Percentiles rank a stretch among this genome's conserved stretches.
phyloP scores from a whole-genome alignment of 2,888 invertebrate genomes.

The Lasioglossum oenotherae region DNA sequence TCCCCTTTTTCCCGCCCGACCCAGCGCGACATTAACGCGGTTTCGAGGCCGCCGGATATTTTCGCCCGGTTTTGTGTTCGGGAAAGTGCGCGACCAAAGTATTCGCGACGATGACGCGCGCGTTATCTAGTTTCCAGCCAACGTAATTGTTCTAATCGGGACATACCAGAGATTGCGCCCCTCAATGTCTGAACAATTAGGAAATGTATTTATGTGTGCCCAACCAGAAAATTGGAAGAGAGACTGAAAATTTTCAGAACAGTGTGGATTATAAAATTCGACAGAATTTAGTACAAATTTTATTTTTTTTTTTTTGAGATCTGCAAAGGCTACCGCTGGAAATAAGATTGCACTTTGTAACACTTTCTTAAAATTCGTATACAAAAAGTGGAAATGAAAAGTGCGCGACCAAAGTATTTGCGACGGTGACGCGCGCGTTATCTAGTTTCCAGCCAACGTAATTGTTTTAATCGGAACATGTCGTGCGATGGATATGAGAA shows the following conservation, averaged over 20 bases:
- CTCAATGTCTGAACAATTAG: background rate
- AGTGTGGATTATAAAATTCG: too few relatives aligned
- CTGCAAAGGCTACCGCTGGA: too few relatives aligned
- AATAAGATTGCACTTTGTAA: too few relatives aligned
- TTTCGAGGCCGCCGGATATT: conserved; percentile 6
- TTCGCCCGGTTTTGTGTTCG: background rate
- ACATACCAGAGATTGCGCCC: background rate
- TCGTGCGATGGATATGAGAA: background rate
- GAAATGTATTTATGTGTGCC: background rate
- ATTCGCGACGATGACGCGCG: background rate
- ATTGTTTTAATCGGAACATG: background rate
- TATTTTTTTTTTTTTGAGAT: too few relatives aligned
- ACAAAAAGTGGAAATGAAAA: too few relatives aligned
- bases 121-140: conserved; percentile 7
- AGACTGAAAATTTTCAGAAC: too few relatives aligned
- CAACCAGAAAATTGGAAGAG: too few relatives aligned
- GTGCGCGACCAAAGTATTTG: conserved; percentile 7
- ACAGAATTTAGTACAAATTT: too few relatives aligned
- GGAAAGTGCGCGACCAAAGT: background rate
- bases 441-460: conserved; percentile 1
- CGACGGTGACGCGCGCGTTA: background rate
- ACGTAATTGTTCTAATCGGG: background rate
- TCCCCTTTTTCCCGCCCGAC: background rate
- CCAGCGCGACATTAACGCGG: conserved; percentile 5
- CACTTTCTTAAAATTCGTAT: too few relatives aligned